A percentile compares a stretch with the other conserved stretches of the same genome.
phyloP scores from a whole-genome alignment of 2,797 vertebrate genomes.

The Danio albolineatus region DNA sequence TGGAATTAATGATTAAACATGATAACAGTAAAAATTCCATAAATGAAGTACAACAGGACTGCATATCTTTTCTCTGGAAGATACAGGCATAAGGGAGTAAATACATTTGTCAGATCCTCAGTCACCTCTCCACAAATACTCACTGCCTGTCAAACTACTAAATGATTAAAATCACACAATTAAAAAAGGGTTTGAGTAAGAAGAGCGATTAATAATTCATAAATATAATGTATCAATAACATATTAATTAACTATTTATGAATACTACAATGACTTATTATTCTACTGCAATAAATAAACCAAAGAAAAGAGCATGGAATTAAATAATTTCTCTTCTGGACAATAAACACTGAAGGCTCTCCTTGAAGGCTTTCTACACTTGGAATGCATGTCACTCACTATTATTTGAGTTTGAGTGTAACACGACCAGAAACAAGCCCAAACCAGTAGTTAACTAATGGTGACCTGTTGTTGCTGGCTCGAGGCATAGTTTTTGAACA shows the following conservation, averaged over 20 bases:
- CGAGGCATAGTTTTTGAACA: background rate
- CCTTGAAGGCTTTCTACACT: background rate
- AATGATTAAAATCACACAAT: background rate
- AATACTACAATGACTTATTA: background rate
- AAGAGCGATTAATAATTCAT: background rate
- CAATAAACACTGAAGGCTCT: background rate
- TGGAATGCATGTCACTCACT: background rate
- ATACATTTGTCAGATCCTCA: conserved; percentile 1
- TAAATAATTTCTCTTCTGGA: no score
- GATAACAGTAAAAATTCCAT: background rate
- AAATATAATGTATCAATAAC: background rate
- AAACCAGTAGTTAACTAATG: conserved; percentile 1
- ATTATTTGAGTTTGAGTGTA: background rate
- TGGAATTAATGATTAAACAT: conserved; percentile 4
- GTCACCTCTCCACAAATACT: background rate
- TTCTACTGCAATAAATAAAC: background rate
- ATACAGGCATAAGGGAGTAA: background rate
- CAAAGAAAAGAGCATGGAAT: background rate
- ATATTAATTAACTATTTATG: background rate
- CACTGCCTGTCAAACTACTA: background rate
- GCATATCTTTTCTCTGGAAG: background rate
- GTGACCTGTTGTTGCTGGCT: conserved; percentile 6
- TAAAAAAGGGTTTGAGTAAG: background rate
- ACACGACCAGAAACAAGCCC: conserved; percentile 14
- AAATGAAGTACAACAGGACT: background rate